Evolutionary conservation across 2,113 vertebrate genomes (phyloP).

Genomic region (Onychostruthus taczanowskii): DNA sequence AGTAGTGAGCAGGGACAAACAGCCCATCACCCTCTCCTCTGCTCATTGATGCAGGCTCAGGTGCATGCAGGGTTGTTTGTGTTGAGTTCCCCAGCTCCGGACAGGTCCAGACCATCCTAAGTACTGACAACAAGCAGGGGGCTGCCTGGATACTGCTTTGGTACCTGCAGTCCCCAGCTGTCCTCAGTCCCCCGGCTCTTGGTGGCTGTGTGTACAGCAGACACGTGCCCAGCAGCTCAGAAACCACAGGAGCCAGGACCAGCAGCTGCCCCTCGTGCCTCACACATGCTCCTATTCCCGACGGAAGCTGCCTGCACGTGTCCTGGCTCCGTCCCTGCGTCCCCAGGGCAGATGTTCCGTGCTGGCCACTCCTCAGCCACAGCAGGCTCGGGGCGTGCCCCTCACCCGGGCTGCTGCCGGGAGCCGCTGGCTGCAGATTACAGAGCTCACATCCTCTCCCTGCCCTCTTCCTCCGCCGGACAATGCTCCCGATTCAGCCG

Average conservation of each 20-base stretch:
- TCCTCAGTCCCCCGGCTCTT: background rate
- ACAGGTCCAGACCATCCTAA: background rate
- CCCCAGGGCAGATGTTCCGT: background rate
- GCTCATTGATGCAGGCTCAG: background rate
- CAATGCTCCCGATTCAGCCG: conserved; percentile 12
- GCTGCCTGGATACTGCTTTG: background rate
- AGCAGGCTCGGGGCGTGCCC: background rate
- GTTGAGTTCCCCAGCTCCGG: background rate
- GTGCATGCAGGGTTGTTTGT: background rate
- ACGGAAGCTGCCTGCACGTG: background rate
- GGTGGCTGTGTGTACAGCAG: background rate
- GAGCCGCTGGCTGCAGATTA: background rate
- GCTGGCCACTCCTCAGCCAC: background rate
- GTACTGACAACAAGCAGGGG: background rate
- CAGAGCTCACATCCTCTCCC: conserved; percentile 50
- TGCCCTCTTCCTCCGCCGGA: conserved; percentile 51
- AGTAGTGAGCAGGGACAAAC: background rate
- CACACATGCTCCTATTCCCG: background rate
- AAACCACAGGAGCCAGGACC: background rate
- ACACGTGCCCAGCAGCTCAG: background rate
- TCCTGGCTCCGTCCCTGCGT: background rate
- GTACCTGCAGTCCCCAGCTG: background rate
- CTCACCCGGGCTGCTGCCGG: background rate
- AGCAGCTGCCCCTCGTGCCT: background rate
- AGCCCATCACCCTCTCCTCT: background rate